These are phyloP conservation scores for Eurois occulta DNA, from an alignment of 2,888 invertebrate genomes.

Conservation along the genomic window DNA sequence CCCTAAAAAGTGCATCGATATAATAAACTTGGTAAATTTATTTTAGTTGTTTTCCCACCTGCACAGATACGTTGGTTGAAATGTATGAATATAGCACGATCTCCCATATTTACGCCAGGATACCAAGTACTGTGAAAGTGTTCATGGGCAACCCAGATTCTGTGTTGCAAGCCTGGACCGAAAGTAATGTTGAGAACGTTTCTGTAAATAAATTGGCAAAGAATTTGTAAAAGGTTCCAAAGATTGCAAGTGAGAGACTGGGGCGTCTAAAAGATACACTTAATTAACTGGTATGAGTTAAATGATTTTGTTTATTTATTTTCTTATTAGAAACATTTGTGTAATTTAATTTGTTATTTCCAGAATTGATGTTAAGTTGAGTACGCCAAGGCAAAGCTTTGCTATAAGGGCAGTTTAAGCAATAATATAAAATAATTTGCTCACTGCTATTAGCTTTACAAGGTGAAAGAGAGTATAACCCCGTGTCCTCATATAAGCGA, in stretches of 20 bases:
- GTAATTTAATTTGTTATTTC: slow-evolving; percentile 28
- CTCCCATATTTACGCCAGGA: neutral
- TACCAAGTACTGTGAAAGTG: neutral
- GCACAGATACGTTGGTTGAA: neutral
- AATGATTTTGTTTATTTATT: slow-evolving; percentile 4
- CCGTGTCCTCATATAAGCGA: neutral
- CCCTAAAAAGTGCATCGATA: no score
- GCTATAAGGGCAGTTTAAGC: neutral
- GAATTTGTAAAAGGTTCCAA: neutral
- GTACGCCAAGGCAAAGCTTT: slow-evolving; percentile 2
- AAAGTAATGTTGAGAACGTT: neutral
- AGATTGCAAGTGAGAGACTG: neutral
- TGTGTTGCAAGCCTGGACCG: neutral
- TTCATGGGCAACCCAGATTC: neutral
- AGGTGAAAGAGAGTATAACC: neutral
- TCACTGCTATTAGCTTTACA: neutral
- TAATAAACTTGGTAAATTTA: neutral
- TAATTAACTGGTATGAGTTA: neutral
- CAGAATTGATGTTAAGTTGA: slow-evolving; percentile 20
- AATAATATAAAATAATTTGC: slow-evolving; percentile 18
- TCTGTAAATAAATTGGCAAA: slow-evolving; percentile 17
- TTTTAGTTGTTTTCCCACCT: neutral
- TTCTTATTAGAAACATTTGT: neutral
- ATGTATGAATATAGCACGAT: neutral
- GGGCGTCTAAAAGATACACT: neutral